Evolutionary conservation across 1,140 invertebrate species (phyloP), one percentile per base, ranked within the genome.

Genomic region (Formica selysi): DNA sequence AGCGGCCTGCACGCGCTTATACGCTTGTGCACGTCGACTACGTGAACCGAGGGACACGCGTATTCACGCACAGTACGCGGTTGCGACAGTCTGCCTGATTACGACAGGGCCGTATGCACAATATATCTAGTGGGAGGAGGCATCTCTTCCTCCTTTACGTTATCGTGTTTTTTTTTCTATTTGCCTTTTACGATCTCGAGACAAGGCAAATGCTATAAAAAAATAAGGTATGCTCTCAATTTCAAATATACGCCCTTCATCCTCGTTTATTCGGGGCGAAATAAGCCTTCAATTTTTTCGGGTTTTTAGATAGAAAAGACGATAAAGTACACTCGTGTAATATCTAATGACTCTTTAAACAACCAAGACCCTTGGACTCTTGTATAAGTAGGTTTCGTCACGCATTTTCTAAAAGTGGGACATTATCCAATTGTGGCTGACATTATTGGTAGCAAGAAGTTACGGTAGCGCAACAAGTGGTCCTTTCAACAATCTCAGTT

Each of bases 41-140:
- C 79, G 79, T 87, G 71, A 76, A 65, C 36, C 73, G 65, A 71
- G 73, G 71, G 86, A 83, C 79, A 67, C 80, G 62, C 86, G 79
- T 85, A 68, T 79, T 62, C 83, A 70, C 48, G 85, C 85, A 64
- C 68, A 51, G 59, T n/a, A 48, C 67, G 67, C 74, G 61, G 22
- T 88, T 85, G 48, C 86, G 67, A 85, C 48, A 67, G 44, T 26
- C 44, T 36, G 54, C 13, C 70, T 76, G 41, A 51, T 86, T 88
- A 74, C 70, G 81, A 80, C 87, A 89, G 67, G 76, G 83, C 68
- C 41, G 65, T 54, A 85, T 1, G 57, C 22, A 54, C 19, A 19
- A 67, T 16, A 67, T 16, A 36, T 44, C 54, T 10, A 51, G 48
- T 81, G 29, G 68, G 44, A 59, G 74, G 26, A 67, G 19, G n/a